phyloP scores from a whole-genome alignment of 1,140 invertebrate genomes.

The Triops cancriformis region DNA sequence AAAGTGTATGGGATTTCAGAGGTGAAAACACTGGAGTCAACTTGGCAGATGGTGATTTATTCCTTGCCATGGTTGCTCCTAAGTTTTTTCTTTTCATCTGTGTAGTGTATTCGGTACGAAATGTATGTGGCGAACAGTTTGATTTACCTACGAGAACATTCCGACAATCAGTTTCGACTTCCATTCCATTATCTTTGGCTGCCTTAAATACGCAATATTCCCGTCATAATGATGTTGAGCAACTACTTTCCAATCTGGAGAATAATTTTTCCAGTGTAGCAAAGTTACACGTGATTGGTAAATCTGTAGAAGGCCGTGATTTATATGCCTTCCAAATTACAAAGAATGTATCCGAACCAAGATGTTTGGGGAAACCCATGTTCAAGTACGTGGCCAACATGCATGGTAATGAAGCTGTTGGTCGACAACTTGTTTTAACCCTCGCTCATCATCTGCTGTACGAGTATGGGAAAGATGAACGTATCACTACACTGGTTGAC shows the following conservation, averaged over 20 bases:
- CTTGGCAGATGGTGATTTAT: too few species aligned
- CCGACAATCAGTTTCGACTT: not conserved
- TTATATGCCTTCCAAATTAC: constrained; percentile 43
- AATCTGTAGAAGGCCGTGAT: constrained; percentile 37
- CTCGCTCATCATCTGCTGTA: constrained; percentile 45
- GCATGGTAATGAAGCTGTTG: constrained; percentile 55
- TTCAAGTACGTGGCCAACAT: constrained; percentile 56
- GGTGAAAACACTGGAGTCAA: too few species aligned
- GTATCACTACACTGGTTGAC: constrained; percentile 64
- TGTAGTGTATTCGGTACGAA: not conserved
- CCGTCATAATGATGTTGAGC: not conserved
- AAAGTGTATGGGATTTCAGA: too few species aligned
- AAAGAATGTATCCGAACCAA: constrained; percentile 37
- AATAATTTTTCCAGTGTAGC: constrained; percentile 19
- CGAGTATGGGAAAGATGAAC: constrained; percentile 34
- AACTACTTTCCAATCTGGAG: constrained; percentile 8
- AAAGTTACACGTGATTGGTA: constrained; percentile 19
- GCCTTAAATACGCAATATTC: not conserved
- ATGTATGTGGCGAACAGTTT: not conserved
- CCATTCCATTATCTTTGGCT: not conserved
- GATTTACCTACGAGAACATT: not conserved
- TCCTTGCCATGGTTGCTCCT: not conserved
- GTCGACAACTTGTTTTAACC: constrained; percentile 47
- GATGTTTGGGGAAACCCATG: constrained; percentile 40
- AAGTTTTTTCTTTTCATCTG: not conserved